These are phyloP conservation scores for Delichon dasypus DNA, from an alignment of 2,797 vertebrate genomes.

Conservation along the genomic window DNA sequence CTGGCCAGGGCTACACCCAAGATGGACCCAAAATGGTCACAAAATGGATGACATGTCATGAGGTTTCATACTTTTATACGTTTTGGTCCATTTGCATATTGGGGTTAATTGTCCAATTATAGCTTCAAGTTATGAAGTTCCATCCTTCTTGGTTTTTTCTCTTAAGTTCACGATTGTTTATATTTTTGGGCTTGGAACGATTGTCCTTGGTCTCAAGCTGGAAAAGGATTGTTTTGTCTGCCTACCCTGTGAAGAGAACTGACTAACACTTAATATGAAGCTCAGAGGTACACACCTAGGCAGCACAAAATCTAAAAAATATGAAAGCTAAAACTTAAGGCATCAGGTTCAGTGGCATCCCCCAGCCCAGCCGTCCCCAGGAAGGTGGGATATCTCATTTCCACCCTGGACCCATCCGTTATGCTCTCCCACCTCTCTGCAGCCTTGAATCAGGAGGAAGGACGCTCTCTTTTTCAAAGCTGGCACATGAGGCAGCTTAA, in stretches of 20 bases:
- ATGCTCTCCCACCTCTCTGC: background rate
- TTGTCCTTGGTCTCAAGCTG: background rate
- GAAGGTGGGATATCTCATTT: background rate
- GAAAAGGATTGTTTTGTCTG: background rate
- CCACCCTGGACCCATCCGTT: background rate
- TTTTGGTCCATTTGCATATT: background rate
- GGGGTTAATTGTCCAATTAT: background rate
- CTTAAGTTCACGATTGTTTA: background rate
- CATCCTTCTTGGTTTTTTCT: background rate
- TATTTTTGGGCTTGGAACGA: background rate
- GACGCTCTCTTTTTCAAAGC: rapidly evolving
- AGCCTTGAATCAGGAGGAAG: background rate
- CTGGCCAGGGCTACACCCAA: background rate
- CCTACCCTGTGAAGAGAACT: background rate
- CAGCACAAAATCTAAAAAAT: background rate
- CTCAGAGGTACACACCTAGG: background rate
- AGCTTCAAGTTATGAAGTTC: background rate
- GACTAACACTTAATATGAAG: background rate
- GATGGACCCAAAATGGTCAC: background rate
- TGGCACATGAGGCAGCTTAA: background rate
- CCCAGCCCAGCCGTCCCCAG: background rate
- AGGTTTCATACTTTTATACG: background rate
- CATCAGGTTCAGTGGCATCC: background rate
- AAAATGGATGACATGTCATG: background rate
- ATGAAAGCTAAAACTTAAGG: background rate